phyloP scores from a whole-genome alignment of 1,140 invertebrate species.

The Stegodyphus mimosarum region DNA sequence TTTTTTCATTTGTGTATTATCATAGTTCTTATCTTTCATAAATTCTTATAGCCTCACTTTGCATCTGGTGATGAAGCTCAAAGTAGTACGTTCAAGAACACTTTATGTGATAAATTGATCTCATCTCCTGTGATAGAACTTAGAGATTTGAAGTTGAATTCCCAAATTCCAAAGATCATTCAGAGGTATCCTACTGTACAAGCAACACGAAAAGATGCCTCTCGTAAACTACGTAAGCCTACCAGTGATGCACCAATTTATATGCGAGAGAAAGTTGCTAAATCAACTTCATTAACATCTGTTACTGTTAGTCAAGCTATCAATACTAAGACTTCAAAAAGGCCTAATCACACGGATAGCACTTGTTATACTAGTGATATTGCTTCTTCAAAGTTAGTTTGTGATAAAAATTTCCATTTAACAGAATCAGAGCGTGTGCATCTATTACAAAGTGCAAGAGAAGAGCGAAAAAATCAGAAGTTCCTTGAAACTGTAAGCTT shows the following conservation, averaged over 20 bases:
- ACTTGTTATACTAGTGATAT: slow-evolving; percentile 26
- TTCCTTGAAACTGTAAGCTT: slow-evolving; percentile 67
- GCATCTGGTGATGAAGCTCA: slow-evolving; percentile 34
- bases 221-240: slow-evolving; percentile 27
- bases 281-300: not conserved
- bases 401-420: slow-evolving; percentile 33
- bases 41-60: slow-evolving; percentile 25
- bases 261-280: slow-evolving; percentile 1
- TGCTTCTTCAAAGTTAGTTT: slow-evolving; percentile 10
- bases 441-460: slow-evolving; percentile 42
- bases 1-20: no score
- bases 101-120: slow-evolving; percentile 31
- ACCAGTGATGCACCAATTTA: not conserved
- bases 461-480: slow-evolving; percentile 32
- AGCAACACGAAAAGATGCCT: slow-evolving; percentile 10
- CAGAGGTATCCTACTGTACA: not conserved
- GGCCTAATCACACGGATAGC: not conserved
- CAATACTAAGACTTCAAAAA: slow-evolving; percentile 5
- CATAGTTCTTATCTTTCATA: not conserved
- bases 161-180: slow-evolving; percentile 37
- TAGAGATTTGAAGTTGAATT: slow-evolving; percentile 35
- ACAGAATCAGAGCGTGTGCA: not conserved
- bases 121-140: slow-evolving; percentile 38
- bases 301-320: not conserved
- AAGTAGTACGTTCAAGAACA: slow-evolving; percentile 7